Evolutionary conservation across 2,888 invertebrate species (phyloP), one percentile per base, ranked within the genome.

Genomic region (Serrognathus titanus): DNA sequence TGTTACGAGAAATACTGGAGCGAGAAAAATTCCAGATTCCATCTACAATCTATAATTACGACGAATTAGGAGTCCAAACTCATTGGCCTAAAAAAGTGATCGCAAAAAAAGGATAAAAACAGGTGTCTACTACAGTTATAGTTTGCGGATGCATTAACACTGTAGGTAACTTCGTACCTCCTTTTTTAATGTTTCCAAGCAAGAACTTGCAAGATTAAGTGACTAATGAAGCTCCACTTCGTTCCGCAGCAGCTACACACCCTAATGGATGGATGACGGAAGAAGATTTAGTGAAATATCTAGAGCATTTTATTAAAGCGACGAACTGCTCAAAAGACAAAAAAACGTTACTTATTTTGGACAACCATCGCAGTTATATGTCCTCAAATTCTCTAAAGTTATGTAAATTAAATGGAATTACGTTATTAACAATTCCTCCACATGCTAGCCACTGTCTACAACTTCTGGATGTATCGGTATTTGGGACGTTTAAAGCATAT

Each of bases 311-410:
- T n/a, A n/a, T n/a, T n/a, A n/a, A n/a, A n/a, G n/a, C n/a, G n/a
- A n/a, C n/a, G n/a, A n/a, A n/a, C n/a, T n/a, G n/a, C n/a, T n/a
- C n/a, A n/a, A n/a, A n/a, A n/a, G n/a, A n/a, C n/a, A n/a, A n/a
- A 48, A 48, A 50, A 31, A 0, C 51, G 9, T 12, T 53, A 4
- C 9, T 56, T n/a, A 37, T 67, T 24, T 48, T 67, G 31, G 66
- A 67, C 52, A 68, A 68, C 49, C 64, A 66, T 43, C 58, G 55
- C 13, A 62, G 60, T 10, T 65, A 68, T 56, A 51, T 61, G 36
- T 49, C 54, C 10, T 24, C 47, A 7, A 46, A 7, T 10, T 13
- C 3, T 10, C 16, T 46, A n/a, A 31, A 47, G 16, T 36, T 48
- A 61, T 43, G 52, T 51, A 47, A 57, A 43, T 47, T 31, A 2